Evolutionary conservation across 23 tunicate genomes (phyloP).

Genomic region (Halocynthia aurantium): DNA sequence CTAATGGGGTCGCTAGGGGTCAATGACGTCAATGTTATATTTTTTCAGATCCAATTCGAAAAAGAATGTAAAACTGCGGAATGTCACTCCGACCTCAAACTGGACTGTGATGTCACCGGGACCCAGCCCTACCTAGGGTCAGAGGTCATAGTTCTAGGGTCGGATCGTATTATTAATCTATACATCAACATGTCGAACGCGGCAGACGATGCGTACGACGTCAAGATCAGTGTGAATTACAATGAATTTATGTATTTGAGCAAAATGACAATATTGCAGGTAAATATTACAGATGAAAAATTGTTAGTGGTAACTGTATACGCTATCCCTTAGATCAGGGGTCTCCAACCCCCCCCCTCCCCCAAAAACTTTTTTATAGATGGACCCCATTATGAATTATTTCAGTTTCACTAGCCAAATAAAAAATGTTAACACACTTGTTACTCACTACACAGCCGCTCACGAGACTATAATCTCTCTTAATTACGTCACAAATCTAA

Average conservation of each 20-base stretch:
- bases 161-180: slow-evolving; percentile 4
- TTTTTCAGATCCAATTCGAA: slow-evolving; percentile 25
- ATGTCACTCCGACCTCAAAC: slow-evolving; percentile 18
- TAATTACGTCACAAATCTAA: no score
- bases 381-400: no score
- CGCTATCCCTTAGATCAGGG: no score
- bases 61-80: slow-evolving; percentile 17
- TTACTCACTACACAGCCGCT: no score
- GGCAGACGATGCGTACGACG: slow-evolving; percentile 38
- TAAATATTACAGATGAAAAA: slow-evolving; percentile 11
- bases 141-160: not conserved
- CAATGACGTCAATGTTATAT: not conserved
- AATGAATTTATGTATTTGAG: slow-evolving; percentile 16
- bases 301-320: not conserved
- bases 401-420: no score
- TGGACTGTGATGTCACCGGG: slow-evolving; percentile 4
- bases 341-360: no score
- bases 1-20: not conserved
- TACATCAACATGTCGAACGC: slow-evolving; percentile 23
- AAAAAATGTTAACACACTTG: no score
- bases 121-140: no score
- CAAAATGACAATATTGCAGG: not conserved
- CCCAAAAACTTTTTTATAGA: no score
- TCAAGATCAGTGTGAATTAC: slow-evolving; percentile 21
- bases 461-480: no score